Conservation (phyloP, 1,140 invertebrate genomes). For the Littorina saxatilis region DNA sequence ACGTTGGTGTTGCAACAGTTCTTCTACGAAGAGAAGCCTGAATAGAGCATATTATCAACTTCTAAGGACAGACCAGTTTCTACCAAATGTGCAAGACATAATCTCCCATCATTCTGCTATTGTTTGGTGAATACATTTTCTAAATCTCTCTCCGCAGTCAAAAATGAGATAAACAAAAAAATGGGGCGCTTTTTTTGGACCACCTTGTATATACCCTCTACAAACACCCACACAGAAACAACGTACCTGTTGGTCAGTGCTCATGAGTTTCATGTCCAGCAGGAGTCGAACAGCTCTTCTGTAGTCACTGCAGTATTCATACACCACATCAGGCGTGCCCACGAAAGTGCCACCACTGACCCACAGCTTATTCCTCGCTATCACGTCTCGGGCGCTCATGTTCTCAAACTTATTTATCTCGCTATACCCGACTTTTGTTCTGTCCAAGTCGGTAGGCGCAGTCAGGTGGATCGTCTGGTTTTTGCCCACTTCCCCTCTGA, state of each 20-base stretch:
- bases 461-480: constrained; percentile 47
- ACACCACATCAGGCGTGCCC: constrained; percentile 44
- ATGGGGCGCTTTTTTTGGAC: no score
- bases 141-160: no score
- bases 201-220: no score
- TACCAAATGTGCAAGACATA: no score
- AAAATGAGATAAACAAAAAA: no score
- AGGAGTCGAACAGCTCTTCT: background rate
- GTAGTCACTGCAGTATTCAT: background rate
- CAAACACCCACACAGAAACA: no score
- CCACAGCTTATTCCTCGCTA: constrained; percentile 54
- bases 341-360: constrained; percentile 58
- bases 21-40: no score
- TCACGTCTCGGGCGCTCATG: constrained; percentile 36
- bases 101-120: no score
- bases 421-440: constrained; percentile 52
- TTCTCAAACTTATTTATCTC: constrained; percentile 38
- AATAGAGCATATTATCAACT: no score
- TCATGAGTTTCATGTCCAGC: constrained; percentile 23
- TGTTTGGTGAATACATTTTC: no score
- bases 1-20: no score
- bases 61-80: no score
- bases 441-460: constrained; percentile 52
- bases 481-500: constrained; percentile 44
- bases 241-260: constrained; percentile 18